These are phyloP conservation scores for Catajapyx aquilonaris DNA, from an alignment of 1,140 invertebrate genomes.

Conservation along the genomic window DNA sequence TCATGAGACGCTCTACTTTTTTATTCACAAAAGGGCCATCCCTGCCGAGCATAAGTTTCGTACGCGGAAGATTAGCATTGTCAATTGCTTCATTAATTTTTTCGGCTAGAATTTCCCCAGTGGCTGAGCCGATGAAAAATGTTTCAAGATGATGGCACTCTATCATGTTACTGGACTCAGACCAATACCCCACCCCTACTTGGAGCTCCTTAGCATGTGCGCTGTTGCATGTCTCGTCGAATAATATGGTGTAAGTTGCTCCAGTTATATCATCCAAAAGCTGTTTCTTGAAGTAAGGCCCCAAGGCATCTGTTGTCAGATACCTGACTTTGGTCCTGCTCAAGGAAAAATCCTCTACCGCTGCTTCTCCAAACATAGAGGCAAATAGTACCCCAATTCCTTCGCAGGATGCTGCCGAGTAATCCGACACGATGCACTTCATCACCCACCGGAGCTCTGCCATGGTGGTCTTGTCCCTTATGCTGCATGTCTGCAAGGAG, in stretches of 20 bases:
- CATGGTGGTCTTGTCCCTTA: neutral
- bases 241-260: constrained; percentile 8
- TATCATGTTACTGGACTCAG: constrained; percentile 7
- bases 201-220: constrained; percentile 11
- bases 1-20: no score
- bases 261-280: constrained; percentile 8
- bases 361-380: constrained; percentile 2
- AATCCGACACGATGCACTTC: neutral
- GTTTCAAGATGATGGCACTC: no score
- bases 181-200: constrained; percentile 10
- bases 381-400: neutral
- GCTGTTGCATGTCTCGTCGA: constrained; percentile 12
- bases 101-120: no score
- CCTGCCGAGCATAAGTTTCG: no score
- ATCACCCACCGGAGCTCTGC: neutral
- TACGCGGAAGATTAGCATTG: no score
- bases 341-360: constrained; percentile 2
- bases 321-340: constrained; percentile 9
- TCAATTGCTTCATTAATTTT: no score
- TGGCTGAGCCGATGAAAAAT: no score
- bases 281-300: constrained; percentile 10
- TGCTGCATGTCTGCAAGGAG: neutral
- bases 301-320: constrained; percentile 12
- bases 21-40: no score
- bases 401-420: neutral